Percentiles rank a stretch among this genome's conserved stretches.
These are phyloP conservation scores for Paradoxurus hermaphroditus DNA, from an alignment of 2,113 vertebrate genomes.

Conservation along the genomic window DNA sequence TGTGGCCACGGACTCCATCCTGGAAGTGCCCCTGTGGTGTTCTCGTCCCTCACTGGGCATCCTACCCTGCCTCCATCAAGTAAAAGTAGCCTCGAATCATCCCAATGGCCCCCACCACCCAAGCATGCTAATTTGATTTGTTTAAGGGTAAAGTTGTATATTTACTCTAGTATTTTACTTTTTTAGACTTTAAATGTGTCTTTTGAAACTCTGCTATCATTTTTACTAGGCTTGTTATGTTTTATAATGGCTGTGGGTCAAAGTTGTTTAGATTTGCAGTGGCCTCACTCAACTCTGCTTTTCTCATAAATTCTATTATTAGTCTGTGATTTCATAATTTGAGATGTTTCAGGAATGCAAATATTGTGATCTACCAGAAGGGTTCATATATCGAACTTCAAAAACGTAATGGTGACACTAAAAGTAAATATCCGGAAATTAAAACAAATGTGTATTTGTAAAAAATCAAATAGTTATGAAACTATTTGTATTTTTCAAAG, in stretches of 20 bases:
- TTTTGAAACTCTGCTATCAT: neutral
- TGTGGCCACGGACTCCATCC: neutral
- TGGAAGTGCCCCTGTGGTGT: neutral
- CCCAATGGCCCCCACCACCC: rapidly evolving
- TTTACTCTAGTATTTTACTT: neutral
- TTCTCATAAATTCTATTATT: neutral
- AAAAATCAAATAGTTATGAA: neutral
- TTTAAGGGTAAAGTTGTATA: neutral
- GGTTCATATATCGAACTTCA: neutral
- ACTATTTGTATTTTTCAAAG: neutral
- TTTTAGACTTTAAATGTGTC: neutral
- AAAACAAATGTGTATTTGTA: neutral
- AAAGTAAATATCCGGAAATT: neutral
- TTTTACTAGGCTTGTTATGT: neutral
- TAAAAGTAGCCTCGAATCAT: neutral
- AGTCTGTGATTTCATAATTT: neutral
- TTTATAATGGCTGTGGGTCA: neutral
- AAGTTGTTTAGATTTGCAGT: neutral
- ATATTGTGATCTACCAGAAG: neutral
- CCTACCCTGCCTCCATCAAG: neutral
- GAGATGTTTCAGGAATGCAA: neutral
- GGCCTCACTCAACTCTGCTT: neutral
- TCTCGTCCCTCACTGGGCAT: neutral
- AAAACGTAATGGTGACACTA: neutral
- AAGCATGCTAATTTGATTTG: neutral